A percentile compares a stretch with the other conserved stretches of the same genome.
Evolutionary conservation across 2,113 vertebrate species (phyloP).

Genomic region (Ochotona curzoniae): DNA sequence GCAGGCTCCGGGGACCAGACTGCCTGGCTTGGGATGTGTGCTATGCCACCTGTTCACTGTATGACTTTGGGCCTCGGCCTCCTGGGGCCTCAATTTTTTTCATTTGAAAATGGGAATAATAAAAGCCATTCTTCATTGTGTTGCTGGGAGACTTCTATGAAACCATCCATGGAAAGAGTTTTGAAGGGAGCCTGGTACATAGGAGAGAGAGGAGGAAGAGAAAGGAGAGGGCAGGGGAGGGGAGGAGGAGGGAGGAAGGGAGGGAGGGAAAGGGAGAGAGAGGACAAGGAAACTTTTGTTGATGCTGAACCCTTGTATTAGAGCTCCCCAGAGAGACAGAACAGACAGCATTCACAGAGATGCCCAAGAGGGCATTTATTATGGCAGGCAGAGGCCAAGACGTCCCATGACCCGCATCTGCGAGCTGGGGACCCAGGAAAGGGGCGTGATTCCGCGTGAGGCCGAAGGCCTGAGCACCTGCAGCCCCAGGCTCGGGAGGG

Average conservation of each 20-base stretch:
- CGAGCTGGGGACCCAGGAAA: not conserved
- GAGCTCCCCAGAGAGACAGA: not conserved
- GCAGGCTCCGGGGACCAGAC: not conserved
- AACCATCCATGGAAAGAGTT: not conserved
- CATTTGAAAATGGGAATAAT: not conserved
- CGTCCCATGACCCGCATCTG: no score
- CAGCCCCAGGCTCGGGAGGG: not conserved
- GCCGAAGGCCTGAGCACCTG: not conserved
- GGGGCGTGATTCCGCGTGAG: not conserved
- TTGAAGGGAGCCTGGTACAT: not conserved
- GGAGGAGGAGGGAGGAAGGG: no score
- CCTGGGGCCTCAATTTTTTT: not conserved
- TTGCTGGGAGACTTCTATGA: not conserved
- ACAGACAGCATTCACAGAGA: not conserved
- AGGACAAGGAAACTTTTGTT: not conserved
- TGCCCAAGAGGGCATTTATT: no score
- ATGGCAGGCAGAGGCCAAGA: not conserved
- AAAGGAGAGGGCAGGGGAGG: accelerated
- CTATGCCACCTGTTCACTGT: not conserved
- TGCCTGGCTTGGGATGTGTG: not conserved
- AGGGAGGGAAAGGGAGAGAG: accelerated
- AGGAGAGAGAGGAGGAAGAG: no score
- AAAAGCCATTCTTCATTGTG: not conserved
- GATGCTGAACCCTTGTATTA: not conserved
- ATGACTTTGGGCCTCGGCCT: not conserved